A percentile compares a stretch with the other conserved stretches of the same genome.
Evolutionary conservation across 1,140 invertebrate species (phyloP).

Genomic region (Drosophila orosa): DNA sequence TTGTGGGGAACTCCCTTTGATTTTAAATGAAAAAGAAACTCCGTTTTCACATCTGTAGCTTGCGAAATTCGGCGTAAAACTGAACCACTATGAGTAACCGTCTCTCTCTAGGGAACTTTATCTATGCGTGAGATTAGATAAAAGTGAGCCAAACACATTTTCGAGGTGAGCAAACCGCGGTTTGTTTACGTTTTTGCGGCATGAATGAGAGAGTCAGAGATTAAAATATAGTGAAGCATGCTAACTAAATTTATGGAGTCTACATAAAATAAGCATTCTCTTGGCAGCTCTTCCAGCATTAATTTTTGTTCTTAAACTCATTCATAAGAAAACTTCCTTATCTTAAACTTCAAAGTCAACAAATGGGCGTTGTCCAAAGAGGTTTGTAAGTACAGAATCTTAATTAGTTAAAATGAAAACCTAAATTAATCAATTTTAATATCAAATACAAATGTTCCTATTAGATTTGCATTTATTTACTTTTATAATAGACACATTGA

Average conservation of each 20-base stretch:
- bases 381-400: neutral
- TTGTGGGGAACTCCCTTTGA: conserved; percentile 4
- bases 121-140: conserved; percentile 57
- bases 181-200: conserved; percentile 67
- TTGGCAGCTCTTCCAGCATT: neutral
- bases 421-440: neutral
- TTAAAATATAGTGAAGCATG: neutral
- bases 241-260: neutral
- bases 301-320: neutral
- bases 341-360: neutral
- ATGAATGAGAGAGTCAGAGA: conserved; percentile 1
- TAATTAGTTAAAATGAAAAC: neutral
- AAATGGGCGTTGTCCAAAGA: conserved; percentile 1
- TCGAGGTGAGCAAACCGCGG: conserved; percentile 13
- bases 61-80: conserved; percentile 59
- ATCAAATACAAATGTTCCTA: neutral
- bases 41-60: conserved; percentile 36
- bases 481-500: conserved; percentile 3
- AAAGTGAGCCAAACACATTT: conserved; percentile 20
- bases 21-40: neutral
- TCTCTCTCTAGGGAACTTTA: conserved; percentile 16
- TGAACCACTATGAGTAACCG: conserved; percentile 73
- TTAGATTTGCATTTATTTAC: conserved; percentile 10
- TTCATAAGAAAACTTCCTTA: neutral
- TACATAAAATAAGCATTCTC: neutral